Evolutionary conservation across 2,797 vertebrate genomes (phyloP).

Genomic region (Crypturellus tataupa): DNA sequence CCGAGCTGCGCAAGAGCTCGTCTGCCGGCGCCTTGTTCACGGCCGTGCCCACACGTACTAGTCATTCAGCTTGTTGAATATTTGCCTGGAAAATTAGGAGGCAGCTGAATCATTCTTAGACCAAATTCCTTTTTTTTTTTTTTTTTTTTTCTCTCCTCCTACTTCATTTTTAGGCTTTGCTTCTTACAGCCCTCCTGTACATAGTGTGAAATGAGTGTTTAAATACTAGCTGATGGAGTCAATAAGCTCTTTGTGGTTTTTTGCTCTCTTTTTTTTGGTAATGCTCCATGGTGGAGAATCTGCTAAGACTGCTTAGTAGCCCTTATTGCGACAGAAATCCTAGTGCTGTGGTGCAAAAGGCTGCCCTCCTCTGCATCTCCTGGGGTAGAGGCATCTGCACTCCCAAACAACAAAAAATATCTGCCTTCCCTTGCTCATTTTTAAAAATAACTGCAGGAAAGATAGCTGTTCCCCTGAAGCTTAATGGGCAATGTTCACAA

Average conservation of each 20-base stretch:
- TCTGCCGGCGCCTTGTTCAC: constrained; percentile 53
- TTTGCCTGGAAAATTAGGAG: constrained; percentile 67
- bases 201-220: not conserved
- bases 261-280: not conserved
- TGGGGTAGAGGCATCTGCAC: not conserved
- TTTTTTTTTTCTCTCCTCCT: constrained; percentile 4
- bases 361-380: constrained; percentile 41
- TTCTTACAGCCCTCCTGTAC: not conserved
- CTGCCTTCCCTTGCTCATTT: not conserved
- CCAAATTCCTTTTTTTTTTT: constrained; percentile 16
- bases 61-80: constrained; percentile 38
- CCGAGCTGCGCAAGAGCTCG: not conserved
- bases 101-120: constrained; percentile 73
- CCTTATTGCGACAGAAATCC: constrained; percentile 53
- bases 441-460: not conserved
- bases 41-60: constrained; percentile 44
- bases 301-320: not conserved
- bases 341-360: not conserved
- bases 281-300: not conserved
- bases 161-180: constrained; percentile 13
- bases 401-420: constrained; percentile 1
- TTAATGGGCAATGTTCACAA: not conserved
- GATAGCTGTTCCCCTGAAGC: not conserved
- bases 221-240: not conserved
- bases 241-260: not conserved